Evolutionary conservation across 2,113 vertebrate genomes (phyloP), one percentile per base, ranked within the genome.

Genomic region (Menidia beryllina): DNA sequence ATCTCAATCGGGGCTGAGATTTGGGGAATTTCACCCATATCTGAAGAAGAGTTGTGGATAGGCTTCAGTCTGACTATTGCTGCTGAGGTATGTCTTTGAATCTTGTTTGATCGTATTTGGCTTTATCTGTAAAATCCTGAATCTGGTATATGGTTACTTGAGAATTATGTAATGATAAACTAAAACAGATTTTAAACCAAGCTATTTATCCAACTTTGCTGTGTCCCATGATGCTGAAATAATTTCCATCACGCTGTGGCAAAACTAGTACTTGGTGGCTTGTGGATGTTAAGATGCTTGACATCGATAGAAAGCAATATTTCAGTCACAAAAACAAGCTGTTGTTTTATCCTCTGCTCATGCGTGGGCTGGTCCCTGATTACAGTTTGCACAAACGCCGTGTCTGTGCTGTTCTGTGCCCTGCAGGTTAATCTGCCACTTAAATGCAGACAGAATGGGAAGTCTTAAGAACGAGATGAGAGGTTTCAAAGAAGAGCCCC

Each of bases 81-180:
- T 85, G 75, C 86, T 84, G 81, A 93, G 93, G 93, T 94, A 93
- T 75, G 91, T 71, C 23, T 62, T 24, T 36, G 24, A n/a, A 21
- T 56, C 38, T 59, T 17, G 59, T 38, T 69, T 53, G 38, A 7
- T 41, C 11, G 52, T 0, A 4, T 83, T 50, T 70, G 21, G n/a
- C 77, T 64, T 64, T 9, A 24, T 63, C 6, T 60, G n/a, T 61
- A 74, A 17, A 2, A 8, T 64, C 23, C 60, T 13, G 24, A 47
- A 63, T 64, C 23, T 24, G 54, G 13, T 71, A 57, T 69, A 72
- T 59, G 51, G n/a, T 17, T 27, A 43, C 55, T 60, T 12, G 14
- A 17, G 27, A 2, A 51, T 69, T 34, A 8, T 43, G 24, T 56
- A n/a, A 54, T 24, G 25, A 36, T 39, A 19, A 20, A 43, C 39